A percentile compares a stretch with the other conserved stretches of the same genome.
Evolutionary conservation across 2,797 vertebrate species (phyloP).

Genomic region (Lerista edwardsae): DNA sequence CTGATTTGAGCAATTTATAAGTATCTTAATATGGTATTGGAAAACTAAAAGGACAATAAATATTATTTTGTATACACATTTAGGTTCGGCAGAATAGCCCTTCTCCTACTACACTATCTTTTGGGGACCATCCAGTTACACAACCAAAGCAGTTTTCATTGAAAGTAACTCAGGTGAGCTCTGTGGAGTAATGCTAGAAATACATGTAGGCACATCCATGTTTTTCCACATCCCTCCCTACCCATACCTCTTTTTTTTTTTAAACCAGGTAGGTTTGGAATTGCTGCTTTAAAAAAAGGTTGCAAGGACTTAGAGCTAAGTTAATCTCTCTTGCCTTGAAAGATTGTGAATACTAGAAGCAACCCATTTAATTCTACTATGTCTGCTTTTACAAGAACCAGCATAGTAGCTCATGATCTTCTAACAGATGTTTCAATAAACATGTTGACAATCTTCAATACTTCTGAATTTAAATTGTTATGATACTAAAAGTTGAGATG

Average conservation of each 20-base stretch:
- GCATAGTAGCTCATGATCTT: not conserved
- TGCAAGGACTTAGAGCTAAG: not conserved
- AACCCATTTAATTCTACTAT: constrained; percentile 21
- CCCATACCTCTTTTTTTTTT: not conserved
- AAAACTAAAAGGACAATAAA: not conserved
- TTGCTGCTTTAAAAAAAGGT: constrained; percentile 10
- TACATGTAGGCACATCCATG: not conserved
- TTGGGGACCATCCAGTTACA: constrained; percentile 90
- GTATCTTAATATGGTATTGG: no score
- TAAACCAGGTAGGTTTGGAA: constrained; percentile 15
- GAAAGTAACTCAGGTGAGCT: constrained; percentile 92
- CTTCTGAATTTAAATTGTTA: constrained; percentile 35
- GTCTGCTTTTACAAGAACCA: constrained; percentile 20
- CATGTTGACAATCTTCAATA: constrained; percentile 13
- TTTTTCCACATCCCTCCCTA: not conserved
- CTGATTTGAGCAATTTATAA: not conserved
- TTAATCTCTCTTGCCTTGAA: not conserved
- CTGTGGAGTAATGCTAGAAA: constrained; percentile 7
- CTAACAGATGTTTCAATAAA: not conserved
- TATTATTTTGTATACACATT: constrained; percentile 42
- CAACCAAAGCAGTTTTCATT: constrained; percentile 94
- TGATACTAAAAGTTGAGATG: constrained; percentile 10
- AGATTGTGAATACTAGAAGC: not conserved
- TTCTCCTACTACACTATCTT: constrained; percentile 94
- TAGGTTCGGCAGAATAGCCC: constrained; percentile 97